These are phyloP conservation scores for Lates japonicus DNA, from an alignment of 2,797 vertebrate species.

Conservation along the genomic window DNA sequence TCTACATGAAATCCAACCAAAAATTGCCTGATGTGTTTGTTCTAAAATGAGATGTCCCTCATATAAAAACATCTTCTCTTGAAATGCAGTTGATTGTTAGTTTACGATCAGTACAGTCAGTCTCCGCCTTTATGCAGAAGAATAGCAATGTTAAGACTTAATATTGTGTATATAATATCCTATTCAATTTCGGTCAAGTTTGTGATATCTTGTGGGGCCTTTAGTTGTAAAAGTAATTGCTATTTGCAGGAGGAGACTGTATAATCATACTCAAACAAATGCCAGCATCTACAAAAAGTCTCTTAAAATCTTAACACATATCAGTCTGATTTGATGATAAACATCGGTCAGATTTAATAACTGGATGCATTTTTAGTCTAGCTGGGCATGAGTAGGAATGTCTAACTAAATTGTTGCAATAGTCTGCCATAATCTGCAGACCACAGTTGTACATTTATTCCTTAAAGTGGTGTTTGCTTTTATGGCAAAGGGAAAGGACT, in stretches of 20 bases:
- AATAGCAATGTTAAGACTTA: background rate
- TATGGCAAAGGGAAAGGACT: background rate
- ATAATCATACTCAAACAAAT: constrained; percentile 1
- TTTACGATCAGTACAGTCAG: background rate
- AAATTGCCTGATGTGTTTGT: background rate
- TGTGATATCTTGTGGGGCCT: background rate
- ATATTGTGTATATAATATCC: background rate
- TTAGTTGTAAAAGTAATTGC: background rate
- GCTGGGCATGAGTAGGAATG: background rate
- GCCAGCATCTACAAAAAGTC: background rate
- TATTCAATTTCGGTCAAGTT: background rate
- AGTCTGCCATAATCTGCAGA: background rate
- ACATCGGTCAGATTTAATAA: background rate
- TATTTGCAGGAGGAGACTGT: background rate
- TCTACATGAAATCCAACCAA: constrained; percentile 9
- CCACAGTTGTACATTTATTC: background rate
- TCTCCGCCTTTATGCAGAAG: background rate
- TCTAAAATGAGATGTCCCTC: background rate
- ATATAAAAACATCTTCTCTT: background rate
- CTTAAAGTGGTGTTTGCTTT: background rate
- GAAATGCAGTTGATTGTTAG: background rate
- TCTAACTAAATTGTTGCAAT: background rate
- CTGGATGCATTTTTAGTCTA: background rate
- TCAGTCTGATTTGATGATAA: background rate
- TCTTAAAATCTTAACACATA: background rate